A percentile compares a stretch with the other conserved stretches of the same genome.
These are phyloP conservation scores for Leontopithecus rosalia DNA, from an alignment of 2,797 vertebrate genomes.

Conservation along the genomic window DNA sequence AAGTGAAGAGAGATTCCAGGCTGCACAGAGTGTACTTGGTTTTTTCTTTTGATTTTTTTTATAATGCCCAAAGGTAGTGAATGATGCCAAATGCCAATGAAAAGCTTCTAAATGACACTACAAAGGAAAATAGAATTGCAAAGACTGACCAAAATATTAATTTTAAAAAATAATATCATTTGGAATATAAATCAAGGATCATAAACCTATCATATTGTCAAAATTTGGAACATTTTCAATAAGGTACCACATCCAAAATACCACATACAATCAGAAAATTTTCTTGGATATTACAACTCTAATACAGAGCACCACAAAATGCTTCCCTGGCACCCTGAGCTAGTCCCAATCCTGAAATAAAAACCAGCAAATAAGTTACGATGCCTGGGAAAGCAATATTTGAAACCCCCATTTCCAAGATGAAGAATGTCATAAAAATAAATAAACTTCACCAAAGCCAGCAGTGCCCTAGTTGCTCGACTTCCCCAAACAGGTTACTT, in stretches of 20 bases:
- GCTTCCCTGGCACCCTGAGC: constrained; percentile 65
- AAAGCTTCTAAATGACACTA: constrained; percentile 47
- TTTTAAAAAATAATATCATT: constrained; percentile 71
- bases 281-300: constrained; percentile 67
- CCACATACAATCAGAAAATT: constrained; percentile 61
- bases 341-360: constrained; percentile 68
- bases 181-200: constrained; percentile 66
- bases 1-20: constrained; percentile 36
- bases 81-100: constrained; percentile 56
- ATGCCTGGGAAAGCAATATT: constrained; percentile 68
- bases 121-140: constrained; percentile 62
- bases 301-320: constrained; percentile 59
- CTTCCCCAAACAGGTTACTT: constrained; percentile 57
- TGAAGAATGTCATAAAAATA: constrained; percentile 74
- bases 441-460: constrained; percentile 68
- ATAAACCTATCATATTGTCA: constrained; percentile 62
- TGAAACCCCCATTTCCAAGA: constrained; percentile 70
- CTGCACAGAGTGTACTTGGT: constrained; percentile 23
- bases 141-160: constrained; percentile 65
- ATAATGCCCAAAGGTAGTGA: neutral
- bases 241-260: constrained; percentile 56
- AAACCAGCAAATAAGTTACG: constrained; percentile 75
- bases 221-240: constrained; percentile 64
- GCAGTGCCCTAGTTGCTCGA: constrained; percentile 34
- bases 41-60: neutral